phyloP scores from a whole-genome alignment of 2,888 invertebrate genomes.

The Mythimna pallens region DNA sequence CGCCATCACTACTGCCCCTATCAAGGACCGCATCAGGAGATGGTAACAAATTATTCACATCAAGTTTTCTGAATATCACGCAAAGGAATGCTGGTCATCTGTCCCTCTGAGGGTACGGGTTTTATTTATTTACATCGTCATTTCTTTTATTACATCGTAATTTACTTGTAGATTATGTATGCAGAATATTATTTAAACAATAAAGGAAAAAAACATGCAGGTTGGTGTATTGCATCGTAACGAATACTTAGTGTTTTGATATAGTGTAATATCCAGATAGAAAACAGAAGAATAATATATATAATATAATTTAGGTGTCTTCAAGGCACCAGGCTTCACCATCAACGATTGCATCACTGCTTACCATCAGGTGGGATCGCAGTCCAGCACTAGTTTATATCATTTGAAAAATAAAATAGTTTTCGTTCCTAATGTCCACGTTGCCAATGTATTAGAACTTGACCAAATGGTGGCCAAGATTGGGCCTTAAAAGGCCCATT shows the following conservation, averaged over 20 bases:
- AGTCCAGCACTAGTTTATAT: no score
- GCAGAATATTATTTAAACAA: not conserved
- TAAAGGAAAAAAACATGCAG: not conserved
- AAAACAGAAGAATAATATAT: no score
- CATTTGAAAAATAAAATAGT: no score
- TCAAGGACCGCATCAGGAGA: conserved; percentile 39
- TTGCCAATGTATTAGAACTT: no score
- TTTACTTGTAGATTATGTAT: conserved; percentile 7
- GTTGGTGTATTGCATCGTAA: not conserved
- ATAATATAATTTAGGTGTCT: no score
- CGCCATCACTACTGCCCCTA: conserved; percentile 30
- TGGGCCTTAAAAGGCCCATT: not conserved
- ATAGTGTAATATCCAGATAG: no score
- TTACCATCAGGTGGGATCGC: no score
- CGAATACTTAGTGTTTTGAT: not conserved
- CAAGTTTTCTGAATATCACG: conserved; percentile 57
- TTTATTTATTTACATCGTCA: conserved; percentile 32
- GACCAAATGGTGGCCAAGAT: not conserved
- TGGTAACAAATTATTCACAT: conserved; percentile 60
- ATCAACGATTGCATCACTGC: no score
- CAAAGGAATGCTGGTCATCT: conserved; percentile 55
- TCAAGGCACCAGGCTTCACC: no score
- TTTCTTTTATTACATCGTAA: conserved; percentile 17
- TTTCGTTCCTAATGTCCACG: no score
- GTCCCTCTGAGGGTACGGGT: not conserved